Base-by-base conservation (phyloP, 2,888 invertebrate species). In the Carcina quercana region DNA sequence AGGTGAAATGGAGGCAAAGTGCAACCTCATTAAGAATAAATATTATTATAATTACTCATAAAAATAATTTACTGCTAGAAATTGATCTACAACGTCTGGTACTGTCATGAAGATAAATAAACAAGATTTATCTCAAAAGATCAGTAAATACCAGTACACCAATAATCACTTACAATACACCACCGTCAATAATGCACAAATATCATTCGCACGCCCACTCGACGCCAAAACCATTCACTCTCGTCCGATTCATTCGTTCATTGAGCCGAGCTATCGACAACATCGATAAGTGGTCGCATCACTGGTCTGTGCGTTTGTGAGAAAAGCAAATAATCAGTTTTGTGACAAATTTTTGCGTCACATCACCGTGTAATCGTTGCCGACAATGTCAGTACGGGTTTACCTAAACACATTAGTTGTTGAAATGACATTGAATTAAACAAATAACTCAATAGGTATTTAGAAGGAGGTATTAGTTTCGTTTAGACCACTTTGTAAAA, bases 241-340 rank as follows among this genome's bases (percentile, higher is more conserved):
- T n/a, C 30, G 26, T 25, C 25, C 22, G 8, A 32, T 15, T 8
- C 30, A 27, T 22, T 32, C 33, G 34, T 20, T 28, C 34, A 25
- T 22, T 32, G 25, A 24, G 8, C 24, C 34, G 36, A 36, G 31
- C 38, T 40, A 46, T 50, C 53, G 53, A 56, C 45, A 51, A 48
- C 53, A 53, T 49, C 45, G 43, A 45, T 47, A 40, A 47, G 40
- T 50, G 38, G 50, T 44, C 45, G 42, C 52, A 44, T 34, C 63
- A 57, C 62, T 59, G 45, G 43, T 26, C 40, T n/a, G 6, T 7
- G 14, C 31, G 19, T 43, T 49, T 59, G 59, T 60, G 65, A 56
- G 65, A 64, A 66, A 59, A 39, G 61, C 50, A 63, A 68, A 65
- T 51, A 64, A 43, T 47, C 40, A 31, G 38, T 40, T 46, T 42